Conservation (phyloP, 2,888 invertebrate species). For the Oxycera nigricornis region DNA sequence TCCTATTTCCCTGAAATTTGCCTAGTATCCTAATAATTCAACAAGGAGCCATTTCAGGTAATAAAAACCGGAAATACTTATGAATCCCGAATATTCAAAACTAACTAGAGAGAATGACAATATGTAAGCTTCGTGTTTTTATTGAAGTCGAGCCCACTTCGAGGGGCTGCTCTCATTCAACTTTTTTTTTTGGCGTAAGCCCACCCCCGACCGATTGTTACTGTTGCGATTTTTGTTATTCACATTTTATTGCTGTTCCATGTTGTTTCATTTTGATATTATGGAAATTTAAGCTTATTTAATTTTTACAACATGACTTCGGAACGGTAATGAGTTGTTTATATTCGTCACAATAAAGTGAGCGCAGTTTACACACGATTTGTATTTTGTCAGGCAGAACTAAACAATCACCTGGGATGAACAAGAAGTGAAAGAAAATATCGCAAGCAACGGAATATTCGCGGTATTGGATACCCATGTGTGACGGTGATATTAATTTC, state of each 20-base stretch:
- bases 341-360: conserved; percentile 4
- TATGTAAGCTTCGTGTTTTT: too few species aligned
- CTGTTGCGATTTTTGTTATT: neutral
- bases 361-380: conserved; percentile 17
- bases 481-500: neutral
- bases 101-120: too few species aligned
- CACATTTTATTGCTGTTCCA: conserved; percentile 7
- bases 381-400: neutral
- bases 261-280: conserved; percentile 20
- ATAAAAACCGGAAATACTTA: too few species aligned
- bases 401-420: neutral
- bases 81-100: too few species aligned
- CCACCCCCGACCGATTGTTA: neutral
- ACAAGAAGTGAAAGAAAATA: neutral
- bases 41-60: too few species aligned
- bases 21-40: too few species aligned
- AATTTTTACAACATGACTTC: conserved; percentile 17
- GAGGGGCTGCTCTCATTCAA: too few species aligned
- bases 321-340: conserved; percentile 10
- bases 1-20: too few species aligned
- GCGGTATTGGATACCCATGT: neutral
- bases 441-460: neutral
- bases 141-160: too few species aligned
- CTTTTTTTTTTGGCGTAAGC: too few species aligned
- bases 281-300: conserved; percentile 23